Conservation (phyloP, 2,113 vertebrate species). For the Tetrax tetrax region DNA sequence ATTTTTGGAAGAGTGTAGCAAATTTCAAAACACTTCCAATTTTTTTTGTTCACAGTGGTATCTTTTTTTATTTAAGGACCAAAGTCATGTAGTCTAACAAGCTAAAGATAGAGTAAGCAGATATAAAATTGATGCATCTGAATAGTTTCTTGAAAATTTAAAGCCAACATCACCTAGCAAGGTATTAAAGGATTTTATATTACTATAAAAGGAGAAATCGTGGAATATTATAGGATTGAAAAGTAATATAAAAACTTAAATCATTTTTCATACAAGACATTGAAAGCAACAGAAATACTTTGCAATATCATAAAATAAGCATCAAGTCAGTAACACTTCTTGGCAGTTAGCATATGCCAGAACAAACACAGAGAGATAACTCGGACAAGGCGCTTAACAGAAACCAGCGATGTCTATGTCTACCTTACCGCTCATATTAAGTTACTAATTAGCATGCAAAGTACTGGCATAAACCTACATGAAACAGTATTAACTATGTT, state of each 20-base stretch:
- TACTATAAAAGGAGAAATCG: slow-evolving; percentile 6
- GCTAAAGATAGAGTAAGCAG: not conserved
- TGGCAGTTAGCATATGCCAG: not conserved
- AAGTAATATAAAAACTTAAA: not conserved
- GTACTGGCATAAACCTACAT: not conserved
- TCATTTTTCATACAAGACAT: not conserved
- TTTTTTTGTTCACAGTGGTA: not conserved
- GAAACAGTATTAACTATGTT: not conserved
- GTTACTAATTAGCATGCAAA: not conserved
- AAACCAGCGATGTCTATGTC: not conserved
- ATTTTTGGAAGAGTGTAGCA: not conserved
- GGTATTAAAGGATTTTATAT: not conserved
- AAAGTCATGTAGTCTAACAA: not conserved
- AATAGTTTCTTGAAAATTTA: not conserved
- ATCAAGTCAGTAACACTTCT: not conserved
- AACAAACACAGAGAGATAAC: not conserved
- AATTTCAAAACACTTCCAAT: not conserved
- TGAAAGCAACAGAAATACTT: slow-evolving; percentile 1
- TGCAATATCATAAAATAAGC: not conserved
- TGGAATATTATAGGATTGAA: not conserved
- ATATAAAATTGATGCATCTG: not conserved
- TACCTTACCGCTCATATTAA: not conserved
- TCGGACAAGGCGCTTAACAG: not conserved
- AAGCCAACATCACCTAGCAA: not conserved
- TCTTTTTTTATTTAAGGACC: not conserved